Conservation (phyloP, 2,797 vertebrate genomes). For the Myotis daubentonii region DNA sequence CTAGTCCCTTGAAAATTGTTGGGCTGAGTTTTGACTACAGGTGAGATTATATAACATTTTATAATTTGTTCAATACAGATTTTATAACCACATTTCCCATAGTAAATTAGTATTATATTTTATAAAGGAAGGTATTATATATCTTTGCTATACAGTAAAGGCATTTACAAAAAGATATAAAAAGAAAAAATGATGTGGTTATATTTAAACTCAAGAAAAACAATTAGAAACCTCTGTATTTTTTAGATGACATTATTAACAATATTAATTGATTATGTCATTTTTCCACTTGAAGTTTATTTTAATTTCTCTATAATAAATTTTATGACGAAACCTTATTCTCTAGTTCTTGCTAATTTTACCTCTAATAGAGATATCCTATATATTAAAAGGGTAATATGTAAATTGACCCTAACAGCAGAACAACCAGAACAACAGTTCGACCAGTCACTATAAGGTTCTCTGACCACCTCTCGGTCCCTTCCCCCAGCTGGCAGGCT, state of each 20-base stretch:
- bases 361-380: not conserved
- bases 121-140: not conserved
- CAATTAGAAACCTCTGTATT: not conserved
- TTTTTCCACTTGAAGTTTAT: not conserved
- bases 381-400: too few relatives aligned
- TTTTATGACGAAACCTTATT: not conserved
- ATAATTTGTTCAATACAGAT: not conserved
- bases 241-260: not conserved
- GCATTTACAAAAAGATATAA: not conserved
- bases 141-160: not conserved
- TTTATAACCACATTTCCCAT: not conserved
- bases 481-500: too few relatives aligned
- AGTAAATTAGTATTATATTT: not conserved
- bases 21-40: not conserved
- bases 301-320: not conserved
- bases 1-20: not conserved
- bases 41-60: not conserved
- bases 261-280: not conserved
- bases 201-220: not conserved
- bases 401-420: too few relatives aligned
- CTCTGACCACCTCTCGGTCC: too few relatives aligned
- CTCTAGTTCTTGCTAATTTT: not conserved
- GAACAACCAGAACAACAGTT: too few relatives aligned
- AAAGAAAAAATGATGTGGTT: not conserved
- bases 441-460: too few relatives aligned